Evolutionary conservation across 2,113 vertebrate species (phyloP), one percentile per base, ranked within the genome.

Genomic region (Holacanthus passer): DNA sequence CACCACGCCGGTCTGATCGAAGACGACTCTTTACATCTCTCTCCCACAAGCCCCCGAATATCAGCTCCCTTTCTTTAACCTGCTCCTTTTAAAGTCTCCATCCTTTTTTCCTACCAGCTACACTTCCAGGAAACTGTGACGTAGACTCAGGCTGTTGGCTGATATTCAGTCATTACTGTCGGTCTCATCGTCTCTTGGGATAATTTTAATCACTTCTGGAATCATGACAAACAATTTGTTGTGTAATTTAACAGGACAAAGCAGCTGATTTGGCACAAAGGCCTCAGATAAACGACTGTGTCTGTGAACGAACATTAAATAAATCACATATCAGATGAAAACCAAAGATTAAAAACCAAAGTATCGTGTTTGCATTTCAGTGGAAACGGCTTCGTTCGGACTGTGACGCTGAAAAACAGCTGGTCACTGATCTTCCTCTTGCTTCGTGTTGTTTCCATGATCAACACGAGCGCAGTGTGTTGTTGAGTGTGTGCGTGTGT

Each of bases 1-100:
- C 86, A 67, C 88, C 1, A 79, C 1, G 50, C 71, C 16, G 59
- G 16, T 65, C 78, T 79, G 56, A 84, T 76, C 70, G 32, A 22
- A 85, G n/a, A 80, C 24, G 43, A 60, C 72, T 43, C 69, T 16
- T 39, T 0, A 27, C 70, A 62, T 55, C 70, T 77, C 73, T n/a
- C 63, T 65, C 39, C 41, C 31, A 45, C 60, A 43, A 56, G 22
- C 24, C 6, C 56, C 6, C 56, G 60, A 39, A 47, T 6, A 16
- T 8, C 50, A 6, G n/a, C 1, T 43, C 11, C 17, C 2, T n/a
- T 62, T 47, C 24, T 37, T 27, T 22, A 29, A 24, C 22, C 17
- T 5, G 17, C 20, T 20, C 6, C 17, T 37, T 58, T 50, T 32
- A 24, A 39, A 39, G 20, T 29, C 32, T 50, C 7, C 41, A 17